Evolutionary conservation across 2,797 vertebrate species (phyloP).

Genomic region (Rostrhamus sociabilis): DNA sequence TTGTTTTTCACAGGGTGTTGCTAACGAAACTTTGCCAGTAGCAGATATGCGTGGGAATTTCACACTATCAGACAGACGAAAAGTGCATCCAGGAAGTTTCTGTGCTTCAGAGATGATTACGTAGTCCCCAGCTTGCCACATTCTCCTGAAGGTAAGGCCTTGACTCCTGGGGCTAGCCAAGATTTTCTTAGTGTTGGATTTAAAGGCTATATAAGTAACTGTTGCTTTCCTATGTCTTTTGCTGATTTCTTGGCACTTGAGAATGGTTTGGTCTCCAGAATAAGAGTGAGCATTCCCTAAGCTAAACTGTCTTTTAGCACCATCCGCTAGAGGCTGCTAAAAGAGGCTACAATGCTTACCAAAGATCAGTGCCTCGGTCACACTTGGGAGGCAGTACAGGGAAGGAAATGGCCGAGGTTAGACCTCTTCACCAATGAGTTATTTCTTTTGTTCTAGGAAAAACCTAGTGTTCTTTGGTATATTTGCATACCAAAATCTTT

Average conservation of each 20-base stretch:
- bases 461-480: background rate
- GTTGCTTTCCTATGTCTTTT: background rate
- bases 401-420: background rate
- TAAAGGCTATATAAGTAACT: background rate
- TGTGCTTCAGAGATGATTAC: background rate
- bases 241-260: background rate
- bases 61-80: background rate
- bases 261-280: background rate
- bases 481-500: background rate
- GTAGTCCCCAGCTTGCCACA: background rate
- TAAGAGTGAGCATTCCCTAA: background rate
- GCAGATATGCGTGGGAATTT: background rate
- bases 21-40: background rate
- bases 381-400: background rate
- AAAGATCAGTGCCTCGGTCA: background rate
- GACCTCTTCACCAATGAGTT: background rate
- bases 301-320: background rate
- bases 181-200: background rate
- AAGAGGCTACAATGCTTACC: background rate
- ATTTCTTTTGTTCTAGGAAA: background rate
- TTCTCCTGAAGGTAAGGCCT: background rate
- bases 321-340: background rate
- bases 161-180: background rate
- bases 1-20: background rate
- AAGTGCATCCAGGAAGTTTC: background rate